A percentile compares a stretch with the other conserved stretches of the same genome.
Evolutionary conservation across 2,888 invertebrate genomes (phyloP).

Genomic region (Cerceris ruficornis): DNA sequence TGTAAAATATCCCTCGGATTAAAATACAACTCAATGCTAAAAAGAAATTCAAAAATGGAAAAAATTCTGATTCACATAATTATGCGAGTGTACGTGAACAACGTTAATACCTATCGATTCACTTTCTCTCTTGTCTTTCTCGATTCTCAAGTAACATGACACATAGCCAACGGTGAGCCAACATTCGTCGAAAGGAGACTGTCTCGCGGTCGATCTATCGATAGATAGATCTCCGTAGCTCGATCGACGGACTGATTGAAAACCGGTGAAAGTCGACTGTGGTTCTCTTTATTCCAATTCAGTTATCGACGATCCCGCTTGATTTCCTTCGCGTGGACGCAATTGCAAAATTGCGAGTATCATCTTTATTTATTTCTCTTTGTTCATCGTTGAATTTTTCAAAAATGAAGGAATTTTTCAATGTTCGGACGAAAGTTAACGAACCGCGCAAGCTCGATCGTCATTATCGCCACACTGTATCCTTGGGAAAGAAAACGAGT

Average conservation of each 20-base stretch:
- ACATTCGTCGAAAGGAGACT: slow-evolving; percentile 50
- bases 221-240: slow-evolving; percentile 49
- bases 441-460: background rate
- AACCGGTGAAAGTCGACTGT: slow-evolving; percentile 51
- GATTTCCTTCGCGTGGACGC: slow-evolving; percentile 28
- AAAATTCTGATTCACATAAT: background rate
- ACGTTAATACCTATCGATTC: slow-evolving; percentile 37
- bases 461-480: slow-evolving; percentile 20
- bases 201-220: slow-evolving; percentile 45
- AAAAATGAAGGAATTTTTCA: background rate
- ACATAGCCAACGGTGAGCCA: slow-evolving; percentile 14
- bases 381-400: background rate
- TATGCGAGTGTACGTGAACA: slow-evolving; percentile 29
- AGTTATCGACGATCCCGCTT: slow-evolving; percentile 26
- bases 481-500: slow-evolving; percentile 31
- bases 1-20: too few relatives aligned
- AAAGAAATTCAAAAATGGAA: background rate
- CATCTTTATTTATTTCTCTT: too few relatives aligned
- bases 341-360: slow-evolving; percentile 20
- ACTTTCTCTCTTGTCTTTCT: slow-evolving; percentile 40
- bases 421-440: background rate
- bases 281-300: slow-evolving; percentile 43
- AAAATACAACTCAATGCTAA: too few relatives aligned
- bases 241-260: slow-evolving; percentile 54
- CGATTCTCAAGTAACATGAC: slow-evolving; percentile 27